Base-by-base conservation (phyloP, 2,888 invertebrate species). In the Cloeon dipterum region DNA sequence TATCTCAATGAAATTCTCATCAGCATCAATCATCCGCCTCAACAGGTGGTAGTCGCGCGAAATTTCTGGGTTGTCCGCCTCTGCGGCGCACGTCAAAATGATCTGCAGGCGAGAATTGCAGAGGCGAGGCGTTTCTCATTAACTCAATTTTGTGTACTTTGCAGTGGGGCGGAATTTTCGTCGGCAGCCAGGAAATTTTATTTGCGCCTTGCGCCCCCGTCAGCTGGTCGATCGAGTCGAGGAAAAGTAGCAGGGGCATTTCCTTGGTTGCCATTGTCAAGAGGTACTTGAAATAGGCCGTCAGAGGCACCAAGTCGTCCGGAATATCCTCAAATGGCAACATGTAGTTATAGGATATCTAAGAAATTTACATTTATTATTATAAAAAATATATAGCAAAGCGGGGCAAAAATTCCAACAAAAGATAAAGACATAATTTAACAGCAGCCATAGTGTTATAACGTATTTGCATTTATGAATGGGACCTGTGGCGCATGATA, bases 171-270 rank as follows among this genome's bases (percentile, higher is more conserved):
- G 96, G 94, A 21, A 98, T 59, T 43, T 83, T 65, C 0, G 88
- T 83, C 0, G 96, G 94, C 46, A 96, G 60, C 94, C 94, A 96
- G 0, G 93, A 85, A 21, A 96, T 74, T 57, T 91, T 88, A 49
- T 91, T 93, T 19, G 89, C 83, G 49, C 86, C 86, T 46, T 89
- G 88, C 0, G 86, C 78, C 0, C 86, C 88, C 5, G 91, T 93
- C 35, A 98, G 63, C 56, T 96, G 93, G 61, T 98, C 96, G 2
- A 98, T 83, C 1, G 93, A 93, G 56, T 98, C 96, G 48, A 98
- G 59, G 54, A 89, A 91, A 32, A 98, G 62, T 1, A 91, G 66
- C 32, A 96, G 61, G 0, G 94, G 93, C 49, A 86, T 83, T 46
- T 81, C 75, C 42, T 65, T 57, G 1, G 68, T 75, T 1, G 88